A percentile compares a stretch with the other conserved stretches of the same genome.
Conservation (phyloP, 2,797 vertebrate species). For the Gobionotothen gibberifrons region DNA sequence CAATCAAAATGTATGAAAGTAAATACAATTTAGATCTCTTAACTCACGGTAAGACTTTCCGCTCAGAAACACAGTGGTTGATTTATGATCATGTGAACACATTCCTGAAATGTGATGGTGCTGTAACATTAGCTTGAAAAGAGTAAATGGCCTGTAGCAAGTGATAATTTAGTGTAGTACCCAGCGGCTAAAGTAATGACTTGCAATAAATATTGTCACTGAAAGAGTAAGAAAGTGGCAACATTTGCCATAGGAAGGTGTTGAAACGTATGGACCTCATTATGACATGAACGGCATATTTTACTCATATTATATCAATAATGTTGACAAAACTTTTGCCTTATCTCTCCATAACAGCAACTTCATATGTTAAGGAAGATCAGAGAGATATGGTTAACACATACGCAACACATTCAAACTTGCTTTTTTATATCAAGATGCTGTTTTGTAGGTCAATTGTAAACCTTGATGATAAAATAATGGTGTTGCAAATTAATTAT, state of each 20-base stretch:
- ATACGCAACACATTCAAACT: not conserved
- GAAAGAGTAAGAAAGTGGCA: constrained; percentile 28
- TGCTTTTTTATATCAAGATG: not conserved
- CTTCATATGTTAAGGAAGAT: not conserved
- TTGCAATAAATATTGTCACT: constrained; percentile 34
- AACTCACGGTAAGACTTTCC: constrained; percentile 5
- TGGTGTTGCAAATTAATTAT: not conserved
- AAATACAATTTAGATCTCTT: constrained; percentile 24
- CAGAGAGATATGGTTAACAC: not conserved
- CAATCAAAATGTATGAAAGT: constrained; percentile 30
- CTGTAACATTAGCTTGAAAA: constrained; percentile 38
- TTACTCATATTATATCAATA: not conserved
- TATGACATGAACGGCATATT: constrained; percentile 9
- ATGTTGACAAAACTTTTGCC: not conserved
- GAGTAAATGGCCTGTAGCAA: constrained; percentile 36
- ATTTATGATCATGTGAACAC: constrained; percentile 50
- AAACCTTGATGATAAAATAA: not conserved
- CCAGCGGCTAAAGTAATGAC: constrained; percentile 34
- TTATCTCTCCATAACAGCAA: not conserved
- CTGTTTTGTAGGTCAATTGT: not conserved
- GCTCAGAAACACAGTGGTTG: constrained; percentile 34
- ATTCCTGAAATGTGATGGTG: constrained; percentile 36
- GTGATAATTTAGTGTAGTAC: constrained; percentile 38
- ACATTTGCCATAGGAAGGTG: constrained; percentile 7
- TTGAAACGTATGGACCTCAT: constrained; percentile 8